Percentiles rank a stretch among this genome's conserved stretches.
These are phyloP conservation scores for Cromileptes altivelis DNA, from an alignment of 2,113 vertebrate species.

Conservation along the genomic window DNA sequence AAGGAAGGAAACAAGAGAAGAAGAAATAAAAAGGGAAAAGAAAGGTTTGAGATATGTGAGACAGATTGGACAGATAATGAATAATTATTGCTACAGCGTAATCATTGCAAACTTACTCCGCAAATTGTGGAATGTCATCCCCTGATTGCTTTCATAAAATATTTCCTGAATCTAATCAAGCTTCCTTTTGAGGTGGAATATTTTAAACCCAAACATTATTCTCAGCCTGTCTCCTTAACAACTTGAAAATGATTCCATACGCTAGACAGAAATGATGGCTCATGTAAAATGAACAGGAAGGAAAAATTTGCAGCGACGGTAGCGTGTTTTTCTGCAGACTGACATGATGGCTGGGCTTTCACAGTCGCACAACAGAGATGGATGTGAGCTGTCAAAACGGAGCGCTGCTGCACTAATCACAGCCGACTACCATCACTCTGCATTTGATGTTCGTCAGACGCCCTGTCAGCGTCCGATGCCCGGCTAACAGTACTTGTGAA, in stretches of 20 bases:
- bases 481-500: conserved; percentile 22
- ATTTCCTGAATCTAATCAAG: conserved; percentile 44
- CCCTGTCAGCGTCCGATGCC: conserved; percentile 38
- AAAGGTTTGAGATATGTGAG: conserved; percentile 7
- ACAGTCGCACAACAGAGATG: conserved; percentile 26
- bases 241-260: conserved; percentile 42
- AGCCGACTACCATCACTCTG: conserved; percentile 30
- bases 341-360: conserved; percentile 24
- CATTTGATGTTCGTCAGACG: conserved; percentile 11
- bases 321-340: conserved; percentile 3
- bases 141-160: conserved; percentile 49
- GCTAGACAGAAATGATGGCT: conserved; percentile 29
- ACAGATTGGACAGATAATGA: conserved; percentile 24
- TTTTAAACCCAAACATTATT: conserved; percentile 37
- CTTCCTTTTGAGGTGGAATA: conserved; percentile 43
- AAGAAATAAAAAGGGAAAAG: background rate
- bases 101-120: conserved; percentile 43
- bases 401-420: conserved; percentile 48
- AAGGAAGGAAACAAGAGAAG: background rate
- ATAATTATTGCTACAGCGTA: conserved; percentile 26
- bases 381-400: conserved; percentile 35
- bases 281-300: conserved; percentile 28
- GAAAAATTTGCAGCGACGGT: conserved; percentile 6
- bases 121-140: conserved; percentile 33
- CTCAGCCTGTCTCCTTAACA: conserved; percentile 33